Base-by-base conservation (phyloP, 1,140 invertebrate species). In the Diorhabda sublineata region DNA sequence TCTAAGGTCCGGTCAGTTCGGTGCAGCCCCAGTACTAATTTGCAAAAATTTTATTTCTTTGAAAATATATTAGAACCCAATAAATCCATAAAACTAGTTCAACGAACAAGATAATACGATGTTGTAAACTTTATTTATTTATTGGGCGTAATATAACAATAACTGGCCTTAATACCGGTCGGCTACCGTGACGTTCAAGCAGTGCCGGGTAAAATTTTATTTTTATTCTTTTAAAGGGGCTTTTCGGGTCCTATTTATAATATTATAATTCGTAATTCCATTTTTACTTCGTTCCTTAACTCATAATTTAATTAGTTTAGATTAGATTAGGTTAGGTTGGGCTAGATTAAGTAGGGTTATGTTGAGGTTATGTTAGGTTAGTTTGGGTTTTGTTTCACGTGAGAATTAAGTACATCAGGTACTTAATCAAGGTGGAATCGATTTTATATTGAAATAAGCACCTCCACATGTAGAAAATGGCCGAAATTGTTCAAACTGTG, bases 11-110 rank as follows among this genome's bases (percentile, higher is more conserved):
- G 52, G 6, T 56, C 6, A 56, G 6, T 56, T 56, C 2, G n/a
- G 6, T 56, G 52, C 26, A 26, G n/a, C 52, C 52, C 6, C n/a
- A 56, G 52, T 56, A 6, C 6, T 56, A 60, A 61, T 61, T 63
- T 63, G 61, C 7, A 42, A 63, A 63, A 63, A 42, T 63, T 63
- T 4, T 8, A 63, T 44, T 44, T 63, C 42, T 44, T 63, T 9
- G 41, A 44, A 63, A 63, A 63, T n/a, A 44, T 11, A 63, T 42
- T 63, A 63, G 45, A 44, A 45, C 61, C n/a, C 61, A 63, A 63
- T 63, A 63, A 63, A 63, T 63, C 45, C 61, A 63, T 63, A 63
- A 63, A 63, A 63, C 7, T 63, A 63, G 61, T 63, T 63, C 61
- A 63, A 63, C 61, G 61, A 63, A 63, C 7, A 26, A 63, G 42